Base-by-base conservation (phyloP, 2,888 invertebrate genomes). In the Ptycholaimellus sp. region DNA sequence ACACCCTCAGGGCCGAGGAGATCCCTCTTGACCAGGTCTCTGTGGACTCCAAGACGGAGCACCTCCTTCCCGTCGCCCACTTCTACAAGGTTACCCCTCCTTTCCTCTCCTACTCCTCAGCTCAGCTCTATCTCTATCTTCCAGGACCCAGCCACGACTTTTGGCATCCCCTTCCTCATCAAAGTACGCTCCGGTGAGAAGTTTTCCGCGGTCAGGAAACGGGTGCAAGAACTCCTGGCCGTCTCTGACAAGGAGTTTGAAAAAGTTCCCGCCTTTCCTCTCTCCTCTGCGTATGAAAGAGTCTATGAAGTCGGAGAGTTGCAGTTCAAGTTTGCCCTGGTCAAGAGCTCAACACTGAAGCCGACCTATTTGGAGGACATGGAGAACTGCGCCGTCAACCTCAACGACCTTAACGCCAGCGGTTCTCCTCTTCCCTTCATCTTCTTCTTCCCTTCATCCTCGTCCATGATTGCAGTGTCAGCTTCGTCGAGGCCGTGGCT, bases 171-270 rank as follows among this genome's bases (percentile, higher is more conserved):
- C 42, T 87, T 87, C 65, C 72, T 81, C 56, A 67, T 79, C 48
- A 82, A 81, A 65, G 46, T 48, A 41, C 57, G 61, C 28, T 56
- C 85, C 68, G 76, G 75, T 47, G 90, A 90, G 68, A 71, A 76
- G 14, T 85, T 85, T 63, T 68, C 71, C 39, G 49, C 54, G 35
- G 59, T 65, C 6, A 58, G 59, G 43, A 81, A 82, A 54, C 72
- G 85, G 49, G 73, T 93, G 56, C 77, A 82, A 60, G 78, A 79
- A 64, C 78, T 79, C 59, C 68, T 90, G 49, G 81, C 78, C 52
- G 74, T 87, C 49, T 76, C 80, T 28, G 87, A 90, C 52, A 87
- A 87, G 64, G 93, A 93, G 63, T 90, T 82, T 72, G 87, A 87
- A 64, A 90, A 85, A 42, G 48, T 50, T 31, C 11, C n/a, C 7